These are phyloP conservation scores for Pseudolaguvia tuberculata DNA, from an alignment of 2,113 vertebrate genomes.

Conservation along the genomic window DNA sequence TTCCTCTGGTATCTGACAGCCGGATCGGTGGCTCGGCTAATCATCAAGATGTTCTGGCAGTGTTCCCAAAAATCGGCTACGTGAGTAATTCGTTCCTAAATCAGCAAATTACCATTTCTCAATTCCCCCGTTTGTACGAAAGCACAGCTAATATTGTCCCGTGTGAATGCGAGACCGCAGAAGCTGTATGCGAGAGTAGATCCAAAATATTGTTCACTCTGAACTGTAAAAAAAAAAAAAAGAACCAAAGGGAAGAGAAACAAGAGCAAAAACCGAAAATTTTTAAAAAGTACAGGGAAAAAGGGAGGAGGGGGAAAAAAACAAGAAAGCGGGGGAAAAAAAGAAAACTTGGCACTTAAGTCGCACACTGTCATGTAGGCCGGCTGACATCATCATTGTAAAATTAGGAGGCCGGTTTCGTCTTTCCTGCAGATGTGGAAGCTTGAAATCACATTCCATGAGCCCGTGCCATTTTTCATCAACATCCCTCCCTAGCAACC, in stretches of 20 bases:
- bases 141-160: conserved; percentile 49
- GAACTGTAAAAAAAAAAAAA: conserved; percentile 27
- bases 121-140: conserved; percentile 28
- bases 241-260: conserved; percentile 30
- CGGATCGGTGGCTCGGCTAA: conserved; percentile 41
- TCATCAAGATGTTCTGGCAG: conserved; percentile 39
- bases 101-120: conserved; percentile 52
- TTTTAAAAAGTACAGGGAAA: conserved; percentile 23
- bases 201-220: conserved; percentile 47
- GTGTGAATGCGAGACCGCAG: conserved; percentile 29
- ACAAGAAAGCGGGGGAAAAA: conserved; percentile 7
- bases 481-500: conserved; percentile 64
- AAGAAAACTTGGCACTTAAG: conserved; percentile 66
- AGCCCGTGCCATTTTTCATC: conserved; percentile 91
- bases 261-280: conserved; percentile 24
- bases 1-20: conserved; percentile 40
- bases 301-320: conserved; percentile 11
- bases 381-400: conserved; percentile 89
- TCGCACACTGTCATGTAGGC: conserved; percentile 78
- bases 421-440: conserved; percentile 93
- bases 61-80: conserved; percentile 42
- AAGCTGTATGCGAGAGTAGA: conserved; percentile 30
- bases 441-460: conserved; percentile 88
- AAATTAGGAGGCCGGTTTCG: conserved; percentile 84
- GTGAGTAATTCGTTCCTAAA: conserved; percentile 53